phyloP scores from a whole-genome alignment of 2,113 vertebrate genomes.

The Mus pahari region DNA sequence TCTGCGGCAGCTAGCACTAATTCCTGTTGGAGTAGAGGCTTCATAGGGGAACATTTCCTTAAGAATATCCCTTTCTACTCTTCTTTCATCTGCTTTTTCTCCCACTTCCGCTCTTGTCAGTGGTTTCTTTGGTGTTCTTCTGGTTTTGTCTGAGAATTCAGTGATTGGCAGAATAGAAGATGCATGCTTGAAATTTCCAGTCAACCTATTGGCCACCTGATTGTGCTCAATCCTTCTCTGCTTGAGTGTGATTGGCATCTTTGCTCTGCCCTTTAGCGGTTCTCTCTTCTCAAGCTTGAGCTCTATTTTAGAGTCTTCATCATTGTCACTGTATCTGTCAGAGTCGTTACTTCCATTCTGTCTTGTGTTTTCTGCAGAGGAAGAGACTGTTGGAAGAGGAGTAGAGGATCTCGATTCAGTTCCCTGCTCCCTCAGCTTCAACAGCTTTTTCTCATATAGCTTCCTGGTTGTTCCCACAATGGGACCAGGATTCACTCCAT shows the following conservation, averaged over 20 bases:
- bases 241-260: conserved; percentile 88
- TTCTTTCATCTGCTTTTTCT: too few relatives aligned
- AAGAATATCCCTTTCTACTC: too few relatives aligned
- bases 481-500: too few relatives aligned
- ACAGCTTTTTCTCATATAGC: conserved; percentile 95
- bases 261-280: conserved; percentile 91
- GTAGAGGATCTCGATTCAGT: conserved; percentile 82
- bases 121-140: conserved; percentile 92
- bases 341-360: conserved; percentile 94
- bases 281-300: conserved; percentile 92
- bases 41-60: too few relatives aligned
- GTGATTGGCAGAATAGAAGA: conserved; percentile 89
- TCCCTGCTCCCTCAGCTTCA: conserved; percentile 92
- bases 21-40: too few relatives aligned
- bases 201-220: conserved; percentile 90
- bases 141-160: conserved; percentile 90
- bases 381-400: conserved; percentile 83
- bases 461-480: conserved; percentile 95
- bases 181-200: conserved; percentile 91
- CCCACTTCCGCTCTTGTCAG: conserved; percentile 89
- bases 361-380: conserved; percentile 87
- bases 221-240: conserved; percentile 91
- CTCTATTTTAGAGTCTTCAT: conserved; percentile 91
- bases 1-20: conserved; percentile 93
- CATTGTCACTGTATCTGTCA: conserved; percentile 96